Evolutionary conservation across 2,113 vertebrate species (phyloP), one percentile per base, ranked within the genome.

Genomic region (Ranitomeya variabilis): DNA sequence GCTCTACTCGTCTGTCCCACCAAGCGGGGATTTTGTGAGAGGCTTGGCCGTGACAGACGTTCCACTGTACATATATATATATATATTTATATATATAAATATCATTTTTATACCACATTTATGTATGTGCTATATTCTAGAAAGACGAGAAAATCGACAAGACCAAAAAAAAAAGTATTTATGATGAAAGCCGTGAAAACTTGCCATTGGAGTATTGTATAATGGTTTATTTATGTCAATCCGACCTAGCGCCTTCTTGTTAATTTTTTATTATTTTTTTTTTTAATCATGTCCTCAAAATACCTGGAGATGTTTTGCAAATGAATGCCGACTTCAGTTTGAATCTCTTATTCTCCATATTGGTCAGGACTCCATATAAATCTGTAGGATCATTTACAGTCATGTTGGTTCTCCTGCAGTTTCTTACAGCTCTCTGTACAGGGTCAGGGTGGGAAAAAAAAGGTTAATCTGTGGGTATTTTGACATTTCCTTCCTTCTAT

Each of bases 11-110:
- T 67, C 62, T 69, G 45, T 67, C 62, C 11, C 10, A 2, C 16
- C 21, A 18, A 31, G 15, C 18, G 7, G 23, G 55, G n/a, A 31
- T 31, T 16, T n/a, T 51, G 31, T 52, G 14, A 51, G 14, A 51
- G 81, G 62, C 60, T 52, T 37, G 31, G 16, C 51, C 5, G 21
- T n/a, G 82, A 71, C 64, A 69, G 82, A 69, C 13, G n/a, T 57
- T 8, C 23, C 45, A 52, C 66, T 84, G 82, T 84, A 84, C 37
- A 84, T 84, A 84, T 54, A 84, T 83, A 84, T 54, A 84, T 83
- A 83, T 84, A 84, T 84, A 84, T 84, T 71, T 84, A 83, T 83
- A 84, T 60, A 80, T 84, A 84, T 84, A 84, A 84, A 84, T 84
- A 69, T 71, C 64, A 84, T 51, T 84, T 80, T 84, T 84, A 84